Evolutionary conservation across 2,797 vertebrate genomes (phyloP).

Genomic region (Bradypodion ventrale): DNA sequence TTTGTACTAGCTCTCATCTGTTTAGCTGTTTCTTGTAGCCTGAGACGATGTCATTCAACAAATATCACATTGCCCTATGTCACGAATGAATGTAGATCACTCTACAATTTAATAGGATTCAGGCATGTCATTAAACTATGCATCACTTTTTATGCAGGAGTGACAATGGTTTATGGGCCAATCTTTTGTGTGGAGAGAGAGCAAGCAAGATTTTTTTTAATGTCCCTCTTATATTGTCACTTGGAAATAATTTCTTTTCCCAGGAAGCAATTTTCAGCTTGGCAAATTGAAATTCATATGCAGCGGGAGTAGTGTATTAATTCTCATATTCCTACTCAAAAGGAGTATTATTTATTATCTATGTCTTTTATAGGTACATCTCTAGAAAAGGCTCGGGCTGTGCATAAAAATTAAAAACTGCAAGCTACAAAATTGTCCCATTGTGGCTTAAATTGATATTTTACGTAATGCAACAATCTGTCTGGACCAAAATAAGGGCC

Average conservation of each 20-base stretch:
- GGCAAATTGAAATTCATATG: conserved; percentile 20
- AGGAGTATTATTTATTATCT: not conserved
- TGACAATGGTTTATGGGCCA: conserved; percentile 17
- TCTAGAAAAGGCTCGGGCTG: not conserved
- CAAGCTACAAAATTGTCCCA: not conserved
- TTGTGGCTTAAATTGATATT: not conserved
- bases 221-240: not conserved
- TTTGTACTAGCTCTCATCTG: not conserved
- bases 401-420: not conserved
- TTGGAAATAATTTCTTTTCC: conserved; percentile 33
- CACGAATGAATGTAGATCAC: conserved; percentile 19
- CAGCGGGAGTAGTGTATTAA: conserved; percentile 7
- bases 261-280: conserved; percentile 24
- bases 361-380: conserved; percentile 6
- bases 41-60: not conserved
- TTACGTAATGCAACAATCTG: not conserved
- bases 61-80: not conserved
- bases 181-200: conserved; percentile 25
- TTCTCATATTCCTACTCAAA: conserved; percentile 8
- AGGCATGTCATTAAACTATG: conserved; percentile 23
- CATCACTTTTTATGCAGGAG: not conserved
- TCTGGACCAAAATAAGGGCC: too few relatives aligned
- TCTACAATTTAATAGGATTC: conserved; percentile 17
- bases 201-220: conserved; percentile 33
- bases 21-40: not conserved